Evolutionary conservation across 2,888 invertebrate genomes (phyloP), one percentile per base, ranked within the genome.

Genomic region (Agonopterix alstromeriana): DNA sequence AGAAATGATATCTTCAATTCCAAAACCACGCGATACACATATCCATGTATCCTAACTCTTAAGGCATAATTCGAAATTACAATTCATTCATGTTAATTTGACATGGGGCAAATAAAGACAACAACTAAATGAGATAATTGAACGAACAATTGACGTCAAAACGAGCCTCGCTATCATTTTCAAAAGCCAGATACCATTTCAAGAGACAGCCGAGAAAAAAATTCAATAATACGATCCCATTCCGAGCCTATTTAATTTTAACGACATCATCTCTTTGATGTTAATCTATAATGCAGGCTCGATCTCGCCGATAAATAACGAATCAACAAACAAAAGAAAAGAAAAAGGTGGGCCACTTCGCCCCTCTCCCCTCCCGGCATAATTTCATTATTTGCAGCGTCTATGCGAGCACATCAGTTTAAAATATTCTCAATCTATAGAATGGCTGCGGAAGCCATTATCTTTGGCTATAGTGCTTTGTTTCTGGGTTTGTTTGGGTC

Each of bases 281-380:
- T 78, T 80, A 78, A 82, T 82, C 79, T 79, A 73, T 73, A 73
- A 67, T 71, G 63, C 65, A 64, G 67, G 62, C 69, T 66, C 73
- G 76, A 82, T 81, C 79, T 77, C 66, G 27, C 77, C 79, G 79
- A 79, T 80, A 82, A 78, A 80, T 79, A 77, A 75, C 72, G 77
- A 74, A 77, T 77, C 73, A 70, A 77, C 79, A 81, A 79, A 82
- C 79, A 77, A 79, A 75, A 71, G 67, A 62, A 67, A 67, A 63
- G 70, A 73, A 67, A 75, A 46, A 46, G 8, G n/a, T 10, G 47
- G 14, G 10, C 17, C 36, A 36, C 7, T 35, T 7, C 57, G 48
- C 58, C 58, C 46, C 46, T 38, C 52, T 27, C 45, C 52, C 49
- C 52, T 56, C 58, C 57, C 56, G 56, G 63, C 60, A 72, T 80